Evolutionary conservation across 2,888 invertebrate genomes (phyloP), one percentile per base, ranked within the genome.

Genomic region (Eupithecia vulgata): DNA sequence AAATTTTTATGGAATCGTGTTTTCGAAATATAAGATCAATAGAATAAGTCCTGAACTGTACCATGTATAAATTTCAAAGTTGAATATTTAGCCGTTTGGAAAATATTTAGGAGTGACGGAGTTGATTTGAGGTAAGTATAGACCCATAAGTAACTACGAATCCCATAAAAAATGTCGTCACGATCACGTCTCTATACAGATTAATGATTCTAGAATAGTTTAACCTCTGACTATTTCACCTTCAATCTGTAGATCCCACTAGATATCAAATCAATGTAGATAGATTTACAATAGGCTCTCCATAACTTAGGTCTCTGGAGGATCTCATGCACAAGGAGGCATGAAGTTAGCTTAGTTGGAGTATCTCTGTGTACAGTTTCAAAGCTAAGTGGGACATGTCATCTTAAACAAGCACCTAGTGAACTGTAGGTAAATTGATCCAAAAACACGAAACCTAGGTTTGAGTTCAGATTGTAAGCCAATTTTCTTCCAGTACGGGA

Each of bases 341-440:
- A 70, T 72, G 64, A 57, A 70, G 75, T 70, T 65, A 45, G 68
- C 66, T 67, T 72, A 70, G 66, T 70, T 42, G 52, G 52, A 70
- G 74, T 67, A 37, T 61, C 37, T 70, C 37, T 45, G 74, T 45
- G 74, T 74, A 73, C 71, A 68, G 74, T 76, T 71, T 77, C 77
- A 79, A 75, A 78, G 74, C 70, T 45, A 75, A 73, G 72, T 77
- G 73, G 78, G 61, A 66, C 70, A 68, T 67, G 72, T 67, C 68
- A 73, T 73, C 48, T 45, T 68, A 57, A 57, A 57, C 57, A 12
- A 25, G 37, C 30, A 66, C 68, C n/a, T 67, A 71, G 74, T 71
- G 30, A 72, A 68, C 67, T 52, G 65, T 37, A 3, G 62, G 52
- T 64, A 52, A 67, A 35, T 71, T 68, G 67, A 72, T 62, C 34